Conservation (phyloP, 2,888 invertebrate genomes). For the Agrenia bidenticulata region DNA sequence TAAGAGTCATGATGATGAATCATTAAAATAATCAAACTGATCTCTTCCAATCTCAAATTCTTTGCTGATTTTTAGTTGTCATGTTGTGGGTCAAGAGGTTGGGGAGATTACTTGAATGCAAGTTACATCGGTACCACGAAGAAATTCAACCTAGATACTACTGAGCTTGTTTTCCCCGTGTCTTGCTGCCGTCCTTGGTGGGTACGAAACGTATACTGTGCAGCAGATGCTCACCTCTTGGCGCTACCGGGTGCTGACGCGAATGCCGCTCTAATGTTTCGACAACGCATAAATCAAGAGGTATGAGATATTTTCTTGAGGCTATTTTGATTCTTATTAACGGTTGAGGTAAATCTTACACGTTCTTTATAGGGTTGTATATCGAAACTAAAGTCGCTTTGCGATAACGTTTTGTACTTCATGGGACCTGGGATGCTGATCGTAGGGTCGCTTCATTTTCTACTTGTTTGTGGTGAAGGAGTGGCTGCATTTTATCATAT, state of each 20-base stretch:
- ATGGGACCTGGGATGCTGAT: not conserved
- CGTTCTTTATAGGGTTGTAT: slow-evolving; percentile 18
- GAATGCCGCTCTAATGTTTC: slow-evolving; percentile 14
- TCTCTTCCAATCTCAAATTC: not conserved
- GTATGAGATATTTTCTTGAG: slow-evolving; percentile 6
- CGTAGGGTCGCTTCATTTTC: not conserved
- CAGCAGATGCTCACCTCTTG: slow-evolving; percentile 33
- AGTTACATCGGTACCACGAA: not conserved
- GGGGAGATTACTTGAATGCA: slow-evolving; percentile 31
- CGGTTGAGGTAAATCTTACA: not conserved
- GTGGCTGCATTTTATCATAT: no score
- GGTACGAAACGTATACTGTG: slow-evolving; percentile 35
- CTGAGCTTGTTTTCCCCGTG: not conserved
- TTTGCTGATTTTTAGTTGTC: slow-evolving; percentile 23
- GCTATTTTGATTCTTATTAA: no score
- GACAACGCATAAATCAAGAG: slow-evolving; percentile 31
- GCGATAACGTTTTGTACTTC: not conserved
- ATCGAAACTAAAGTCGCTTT: not conserved
- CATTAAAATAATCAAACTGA: not conserved
- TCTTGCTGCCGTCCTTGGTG: slow-evolving; percentile 38
- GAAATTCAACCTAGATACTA: no score
- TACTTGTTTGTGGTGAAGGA: not conserved
- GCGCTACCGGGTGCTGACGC: not conserved
- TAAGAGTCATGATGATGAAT: not conserved
- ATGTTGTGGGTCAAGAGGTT: slow-evolving; percentile 36